These are phyloP conservation scores for Corythornis madagascariensis DNA, from an alignment of 2,113 vertebrate species.

Conservation along the genomic window DNA sequence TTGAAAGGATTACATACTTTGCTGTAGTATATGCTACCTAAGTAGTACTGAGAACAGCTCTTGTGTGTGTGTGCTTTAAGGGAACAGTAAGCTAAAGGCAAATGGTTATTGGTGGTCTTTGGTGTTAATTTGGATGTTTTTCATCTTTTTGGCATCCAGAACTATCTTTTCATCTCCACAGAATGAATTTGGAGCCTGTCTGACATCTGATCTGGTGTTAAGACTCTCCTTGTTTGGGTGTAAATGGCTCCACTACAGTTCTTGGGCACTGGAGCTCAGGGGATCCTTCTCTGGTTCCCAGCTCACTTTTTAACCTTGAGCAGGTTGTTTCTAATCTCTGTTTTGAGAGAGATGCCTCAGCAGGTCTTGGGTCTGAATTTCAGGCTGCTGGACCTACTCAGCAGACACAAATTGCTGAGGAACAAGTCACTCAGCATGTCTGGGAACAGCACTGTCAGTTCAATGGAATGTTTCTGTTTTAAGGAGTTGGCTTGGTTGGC, in stretches of 20 bases:
- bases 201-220: not conserved
- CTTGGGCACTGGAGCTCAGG: not conserved
- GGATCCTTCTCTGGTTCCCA: not conserved
- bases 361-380: not conserved
- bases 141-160: not conserved
- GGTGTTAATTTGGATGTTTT: not conserved
- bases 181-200: not conserved
- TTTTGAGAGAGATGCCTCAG: not conserved
- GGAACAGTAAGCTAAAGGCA: not conserved
- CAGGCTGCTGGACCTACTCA: not conserved
- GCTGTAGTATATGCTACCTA: not conserved
- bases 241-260: accelerated
- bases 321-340: not conserved
- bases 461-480: not conserved
- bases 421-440: not conserved
- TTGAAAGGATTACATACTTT: slow-evolving; percentile 19
- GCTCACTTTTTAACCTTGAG: not conserved
- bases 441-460: not conserved
- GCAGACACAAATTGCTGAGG: not conserved
- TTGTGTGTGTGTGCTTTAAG: not conserved
- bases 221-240: not conserved
- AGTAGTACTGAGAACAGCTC: not conserved
- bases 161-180: not conserved
- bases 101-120: not conserved
- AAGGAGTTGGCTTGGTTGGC: not conserved